phyloP scores from a whole-genome alignment of 2,113 vertebrate species.

The Andinoacara biseriatus region DNA sequence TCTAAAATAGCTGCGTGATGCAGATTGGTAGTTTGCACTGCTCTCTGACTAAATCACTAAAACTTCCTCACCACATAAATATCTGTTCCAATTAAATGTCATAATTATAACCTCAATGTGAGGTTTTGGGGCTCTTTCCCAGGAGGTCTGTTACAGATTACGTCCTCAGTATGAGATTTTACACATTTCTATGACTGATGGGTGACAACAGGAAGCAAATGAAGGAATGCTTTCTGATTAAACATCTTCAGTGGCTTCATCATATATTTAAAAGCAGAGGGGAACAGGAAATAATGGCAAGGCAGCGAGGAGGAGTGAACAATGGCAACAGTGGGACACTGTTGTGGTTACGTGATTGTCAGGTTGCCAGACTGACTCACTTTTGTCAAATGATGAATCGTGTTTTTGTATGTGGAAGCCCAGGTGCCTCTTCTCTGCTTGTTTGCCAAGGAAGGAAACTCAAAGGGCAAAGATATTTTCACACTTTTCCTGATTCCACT shows the following conservation, averaged over 20 bases:
- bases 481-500: slow-evolving; percentile 54
- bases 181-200: background rate
- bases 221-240: background rate
- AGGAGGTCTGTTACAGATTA: background rate
- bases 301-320: background rate
- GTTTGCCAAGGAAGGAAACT: slow-evolving; percentile 66
- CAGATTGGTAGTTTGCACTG: slow-evolving; percentile 19
- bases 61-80: slow-evolving; percentile 19
- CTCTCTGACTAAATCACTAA: slow-evolving; percentile 4
- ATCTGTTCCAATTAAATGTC: slow-evolving; percentile 42
- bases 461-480: slow-evolving; percentile 35
- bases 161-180: background rate
- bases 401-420: slow-evolving; percentile 27
- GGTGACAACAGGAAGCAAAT: background rate
- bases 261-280: background rate
- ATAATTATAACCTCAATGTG: slow-evolving; percentile 23
- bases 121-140: slow-evolving; percentile 2
- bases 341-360: background rate
- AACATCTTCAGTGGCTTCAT: background rate
- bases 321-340: background rate
- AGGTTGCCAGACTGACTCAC: slow-evolving; percentile 10
- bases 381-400: slow-evolving; percentile 33
- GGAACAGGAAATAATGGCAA: background rate
- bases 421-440: slow-evolving; percentile 44
- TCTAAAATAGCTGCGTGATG: slow-evolving; percentile 41